These are phyloP conservation scores for Platysternon megacephalum DNA, from an alignment of 2,113 vertebrate genomes.

Conservation along the genomic window DNA sequence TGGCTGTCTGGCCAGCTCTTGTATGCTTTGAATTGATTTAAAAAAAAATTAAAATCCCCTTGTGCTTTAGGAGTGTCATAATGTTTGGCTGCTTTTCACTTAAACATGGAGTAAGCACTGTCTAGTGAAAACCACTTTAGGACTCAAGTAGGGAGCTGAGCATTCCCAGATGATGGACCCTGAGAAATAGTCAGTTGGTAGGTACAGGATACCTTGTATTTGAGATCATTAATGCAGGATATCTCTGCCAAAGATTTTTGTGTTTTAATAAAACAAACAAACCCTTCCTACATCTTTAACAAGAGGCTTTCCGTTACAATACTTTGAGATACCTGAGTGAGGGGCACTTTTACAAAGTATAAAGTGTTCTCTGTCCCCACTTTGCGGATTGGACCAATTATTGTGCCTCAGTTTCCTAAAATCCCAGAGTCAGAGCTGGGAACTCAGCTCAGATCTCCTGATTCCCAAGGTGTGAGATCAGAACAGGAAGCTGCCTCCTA, in stretches of 20 bases:
- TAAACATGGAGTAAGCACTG: too few species aligned
- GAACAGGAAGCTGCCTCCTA: background rate
- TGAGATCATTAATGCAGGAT: background rate
- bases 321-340: background rate
- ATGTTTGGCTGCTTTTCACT: background rate
- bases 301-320: too few species aligned
- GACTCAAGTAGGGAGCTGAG: rapidly evolving
- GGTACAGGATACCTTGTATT: background rate
- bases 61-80: background rate
- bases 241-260: background rate
- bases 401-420: background rate
- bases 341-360: background rate
- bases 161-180: background rate
- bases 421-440: background rate
- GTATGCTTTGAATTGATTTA: background rate
- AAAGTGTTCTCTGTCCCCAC: background rate
- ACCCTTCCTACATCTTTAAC: too few species aligned
- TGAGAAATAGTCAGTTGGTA: background rate
- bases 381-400: background rate
- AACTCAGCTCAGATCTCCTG: background rate
- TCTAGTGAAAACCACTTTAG: background rate
- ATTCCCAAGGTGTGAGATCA: too few species aligned
- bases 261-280: background rate
- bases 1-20: background rate
- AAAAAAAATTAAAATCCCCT: background rate